These are phyloP conservation scores for Picathartes gymnocephalus DNA, from an alignment of 2,113 vertebrate species.

Conservation along the genomic window DNA sequence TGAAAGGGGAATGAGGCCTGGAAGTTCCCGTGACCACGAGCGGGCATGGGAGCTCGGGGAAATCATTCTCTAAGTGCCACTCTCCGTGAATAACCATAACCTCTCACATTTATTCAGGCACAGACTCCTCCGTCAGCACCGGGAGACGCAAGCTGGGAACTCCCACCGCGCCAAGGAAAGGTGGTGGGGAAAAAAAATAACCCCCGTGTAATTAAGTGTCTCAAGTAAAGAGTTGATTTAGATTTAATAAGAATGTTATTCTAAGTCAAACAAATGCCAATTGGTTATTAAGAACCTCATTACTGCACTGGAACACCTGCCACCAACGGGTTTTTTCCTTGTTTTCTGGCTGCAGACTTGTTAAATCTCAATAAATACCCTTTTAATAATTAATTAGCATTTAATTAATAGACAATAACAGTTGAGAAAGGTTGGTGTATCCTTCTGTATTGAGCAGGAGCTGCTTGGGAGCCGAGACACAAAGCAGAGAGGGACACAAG, in stretches of 20 bases:
- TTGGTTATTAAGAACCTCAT: constrained; percentile 70
- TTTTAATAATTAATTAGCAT: constrained; percentile 71
- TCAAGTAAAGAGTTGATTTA: constrained; percentile 65
- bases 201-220: constrained; percentile 61
- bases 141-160: neutral
- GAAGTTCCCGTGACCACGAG: neutral
- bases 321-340: neutral
- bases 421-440: neutral
- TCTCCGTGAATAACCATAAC: neutral
- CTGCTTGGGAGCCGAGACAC: neutral
- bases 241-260: constrained; percentile 70
- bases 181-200: neutral
- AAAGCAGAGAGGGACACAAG: neutral
- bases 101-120: neutral
- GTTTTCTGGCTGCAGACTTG: constrained; percentile 34
- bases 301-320: constrained; percentile 45
- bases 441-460: neutral
- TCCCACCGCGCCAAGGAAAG: neutral
- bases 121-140: neutral
- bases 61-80: neutral
- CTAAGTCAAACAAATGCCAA: constrained; percentile 74
- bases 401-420: constrained; percentile 59
- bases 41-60: neutral
- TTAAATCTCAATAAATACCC: constrained; percentile 60
- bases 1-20: neutral